phyloP scores from a whole-genome alignment of 2,888 invertebrate species.

The Sialis lutaria region DNA sequence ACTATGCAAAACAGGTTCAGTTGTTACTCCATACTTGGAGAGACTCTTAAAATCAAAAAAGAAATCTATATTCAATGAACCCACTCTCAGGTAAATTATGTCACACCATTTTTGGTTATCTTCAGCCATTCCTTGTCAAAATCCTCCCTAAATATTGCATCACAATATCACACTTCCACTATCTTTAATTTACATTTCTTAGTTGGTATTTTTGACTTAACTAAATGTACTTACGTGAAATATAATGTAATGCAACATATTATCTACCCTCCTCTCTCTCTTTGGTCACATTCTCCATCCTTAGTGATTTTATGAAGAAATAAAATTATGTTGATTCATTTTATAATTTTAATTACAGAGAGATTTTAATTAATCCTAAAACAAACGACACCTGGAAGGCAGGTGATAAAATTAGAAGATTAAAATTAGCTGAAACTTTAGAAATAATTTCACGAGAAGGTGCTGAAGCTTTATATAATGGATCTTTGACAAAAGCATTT shows the following conservation, averaged over 20 bases:
- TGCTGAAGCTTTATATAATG: constrained; percentile 36
- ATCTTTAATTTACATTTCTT: no score
- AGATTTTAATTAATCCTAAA: constrained; percentile 22
- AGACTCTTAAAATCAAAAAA: constrained; percentile 31
- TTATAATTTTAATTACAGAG: constrained; percentile 11
- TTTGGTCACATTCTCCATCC: no score
- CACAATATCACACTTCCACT: no score
- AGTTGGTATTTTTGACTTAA: no score
- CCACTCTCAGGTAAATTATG: constrained; percentile 40
- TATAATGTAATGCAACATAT: no score
- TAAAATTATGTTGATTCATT: no score
- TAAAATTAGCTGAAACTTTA: constrained; percentile 33
- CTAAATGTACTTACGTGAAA: no score
- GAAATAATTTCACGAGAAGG: constrained; percentile 32
- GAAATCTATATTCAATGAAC: constrained; percentile 34
- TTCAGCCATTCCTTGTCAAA: constrained; percentile 8
- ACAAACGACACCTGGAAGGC: constrained; percentile 23
- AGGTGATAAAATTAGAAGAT: constrained; percentile 25
- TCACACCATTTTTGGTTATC: no score
- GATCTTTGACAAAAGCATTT: constrained; percentile 27
- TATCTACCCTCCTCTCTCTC: no score
- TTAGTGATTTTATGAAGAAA: no score
- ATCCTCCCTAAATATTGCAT: no score
- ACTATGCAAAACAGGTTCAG: constrained; percentile 53
- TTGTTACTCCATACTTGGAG: constrained; percentile 46